These are phyloP conservation scores for Rynchops niger DNA, from an alignment of 2,113 vertebrate genomes.

Conservation along the genomic window DNA sequence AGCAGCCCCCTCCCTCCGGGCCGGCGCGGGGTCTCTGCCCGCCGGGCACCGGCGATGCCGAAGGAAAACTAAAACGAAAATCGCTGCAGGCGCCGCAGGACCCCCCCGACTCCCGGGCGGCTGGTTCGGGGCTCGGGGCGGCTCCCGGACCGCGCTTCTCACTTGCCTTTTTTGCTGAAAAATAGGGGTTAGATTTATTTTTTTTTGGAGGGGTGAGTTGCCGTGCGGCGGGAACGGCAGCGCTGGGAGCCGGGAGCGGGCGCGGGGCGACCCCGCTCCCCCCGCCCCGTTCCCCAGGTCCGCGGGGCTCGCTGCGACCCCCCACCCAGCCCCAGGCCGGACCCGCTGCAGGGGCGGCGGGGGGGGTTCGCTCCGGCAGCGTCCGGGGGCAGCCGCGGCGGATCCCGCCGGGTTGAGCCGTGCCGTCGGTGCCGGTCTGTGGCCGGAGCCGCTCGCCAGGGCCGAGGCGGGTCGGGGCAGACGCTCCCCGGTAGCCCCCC, in stretches of 20 bases:
- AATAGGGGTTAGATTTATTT: background rate
- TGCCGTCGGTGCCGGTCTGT: background rate
- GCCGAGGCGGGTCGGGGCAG: background rate
- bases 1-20: background rate
- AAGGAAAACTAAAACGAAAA: constrained; percentile 40
- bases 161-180: background rate
- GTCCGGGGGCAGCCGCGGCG: too few species aligned
- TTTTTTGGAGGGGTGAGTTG: background rate
- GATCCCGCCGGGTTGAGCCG: background rate
- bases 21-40: background rate
- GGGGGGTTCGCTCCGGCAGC: background rate
- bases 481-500: rapidly evolving
- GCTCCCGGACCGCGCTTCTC: background rate
- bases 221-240: background rate
- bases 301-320: background rate
- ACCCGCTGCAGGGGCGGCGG: background rate
- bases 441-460: background rate
- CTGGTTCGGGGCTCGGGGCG: background rate
- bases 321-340: too few species aligned
- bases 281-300: background rate
- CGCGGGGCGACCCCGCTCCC: background rate
- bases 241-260: background rate
- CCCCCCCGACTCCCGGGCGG: background rate
- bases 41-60: background rate
- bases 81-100: background rate